Conservation (phyloP, 2,888 invertebrate species). For the Epirrhoe alternata region DNA sequence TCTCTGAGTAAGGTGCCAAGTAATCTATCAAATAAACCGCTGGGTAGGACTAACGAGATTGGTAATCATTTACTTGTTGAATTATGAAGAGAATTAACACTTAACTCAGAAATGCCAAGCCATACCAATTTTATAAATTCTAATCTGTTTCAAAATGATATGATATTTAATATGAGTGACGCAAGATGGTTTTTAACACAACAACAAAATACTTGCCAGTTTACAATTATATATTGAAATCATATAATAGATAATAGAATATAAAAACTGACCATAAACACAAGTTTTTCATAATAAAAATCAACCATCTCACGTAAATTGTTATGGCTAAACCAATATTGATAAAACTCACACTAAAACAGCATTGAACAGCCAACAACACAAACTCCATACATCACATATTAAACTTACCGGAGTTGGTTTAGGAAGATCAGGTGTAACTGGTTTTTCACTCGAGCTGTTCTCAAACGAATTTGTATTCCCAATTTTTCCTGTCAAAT, state of each 20-base stretch:
- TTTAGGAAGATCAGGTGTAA: conserved; percentile 69
- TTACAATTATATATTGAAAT: no score
- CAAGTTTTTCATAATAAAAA: neutral
- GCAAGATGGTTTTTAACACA: neutral
- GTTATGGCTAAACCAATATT: conserved; percentile 12
- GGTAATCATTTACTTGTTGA: no score
- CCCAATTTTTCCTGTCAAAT: conserved; percentile 1
- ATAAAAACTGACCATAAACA: no score
- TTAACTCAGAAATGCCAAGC: neutral
- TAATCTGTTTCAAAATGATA: neutral
- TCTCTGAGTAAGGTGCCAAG: no score
- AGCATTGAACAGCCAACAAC: conserved; percentile 46
- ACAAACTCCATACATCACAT: conserved; percentile 29
- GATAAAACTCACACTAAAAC: conserved; percentile 35
- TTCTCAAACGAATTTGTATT: conserved; percentile 24
- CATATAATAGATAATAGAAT: no score
- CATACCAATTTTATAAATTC: neutral
- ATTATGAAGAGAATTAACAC: no score
- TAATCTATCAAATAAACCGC: no score
- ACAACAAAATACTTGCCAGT: no score
- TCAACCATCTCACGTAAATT: neutral
- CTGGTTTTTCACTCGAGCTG: conserved; percentile 38
- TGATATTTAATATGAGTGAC: neutral
- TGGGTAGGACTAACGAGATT: no score
- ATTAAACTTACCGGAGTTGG: conserved; percentile 71